phyloP scores from a whole-genome alignment of 2,797 vertebrate genomes.

The Microcaecilia unicolor region DNA sequence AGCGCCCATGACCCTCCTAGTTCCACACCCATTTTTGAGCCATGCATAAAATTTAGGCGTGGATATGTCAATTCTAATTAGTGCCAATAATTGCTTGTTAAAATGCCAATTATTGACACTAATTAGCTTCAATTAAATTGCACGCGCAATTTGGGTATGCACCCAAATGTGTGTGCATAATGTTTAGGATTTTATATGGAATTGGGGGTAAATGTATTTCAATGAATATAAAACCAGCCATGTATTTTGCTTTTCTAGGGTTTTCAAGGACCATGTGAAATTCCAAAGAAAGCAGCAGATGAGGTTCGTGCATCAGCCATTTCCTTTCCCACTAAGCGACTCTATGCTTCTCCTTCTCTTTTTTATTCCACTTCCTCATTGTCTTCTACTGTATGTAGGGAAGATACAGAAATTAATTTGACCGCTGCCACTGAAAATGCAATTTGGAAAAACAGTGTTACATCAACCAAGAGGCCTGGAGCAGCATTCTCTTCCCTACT shows the following conservation, averaged over 20 bases:
- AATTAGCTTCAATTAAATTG: too few relatives aligned
- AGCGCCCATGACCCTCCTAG: too few relatives aligned
- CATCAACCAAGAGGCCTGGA: not conserved
- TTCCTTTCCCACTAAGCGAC: not conserved
- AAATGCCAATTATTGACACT: too few relatives aligned
- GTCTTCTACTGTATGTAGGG: conserved; percentile 34
- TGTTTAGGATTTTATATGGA: too few relatives aligned
- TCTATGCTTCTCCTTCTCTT: conserved; percentile 13
- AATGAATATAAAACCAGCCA: too few relatives aligned
- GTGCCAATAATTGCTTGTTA: too few relatives aligned
- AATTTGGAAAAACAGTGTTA: accelerated
- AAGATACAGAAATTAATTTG: not conserved
- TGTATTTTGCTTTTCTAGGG: conserved; percentile 31
- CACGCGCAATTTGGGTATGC: too few relatives aligned
- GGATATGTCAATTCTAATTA: too few relatives aligned
- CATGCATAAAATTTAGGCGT: too few relatives aligned
- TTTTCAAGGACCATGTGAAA: conserved; percentile 50
- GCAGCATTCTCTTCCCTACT: not conserved
- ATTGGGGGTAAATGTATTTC: too few relatives aligned
- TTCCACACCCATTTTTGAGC: too few relatives aligned
- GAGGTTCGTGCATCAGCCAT: conserved; percentile 6
- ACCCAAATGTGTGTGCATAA: too few relatives aligned
- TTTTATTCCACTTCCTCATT: conserved; percentile 28
- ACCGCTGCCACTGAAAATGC: not conserved
- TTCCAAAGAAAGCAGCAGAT: conserved; percentile 34